A percentile compares a stretch with the other conserved stretches of the same genome.
These are phyloP conservation scores for Eulemur rubriventer DNA, from an alignment of 2,797 vertebrate species.

Conservation along the genomic window DNA sequence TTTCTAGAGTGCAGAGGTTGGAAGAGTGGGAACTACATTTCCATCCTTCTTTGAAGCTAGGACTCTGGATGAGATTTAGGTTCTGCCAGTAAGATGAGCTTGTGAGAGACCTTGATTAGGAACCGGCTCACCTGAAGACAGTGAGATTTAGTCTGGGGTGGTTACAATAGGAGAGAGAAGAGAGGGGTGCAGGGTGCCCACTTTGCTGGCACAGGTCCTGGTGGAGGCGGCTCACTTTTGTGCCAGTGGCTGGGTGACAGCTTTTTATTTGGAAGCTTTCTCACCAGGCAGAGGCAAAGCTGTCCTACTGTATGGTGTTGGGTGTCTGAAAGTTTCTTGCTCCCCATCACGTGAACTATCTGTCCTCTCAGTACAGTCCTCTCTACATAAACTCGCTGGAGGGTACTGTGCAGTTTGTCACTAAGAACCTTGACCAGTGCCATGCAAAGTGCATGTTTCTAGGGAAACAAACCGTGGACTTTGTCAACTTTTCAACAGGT, in stretches of 20 bases:
- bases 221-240: neutral
- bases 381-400: neutral
- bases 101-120: neutral
- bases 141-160: neutral
- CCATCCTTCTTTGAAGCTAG: neutral
- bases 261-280: neutral
- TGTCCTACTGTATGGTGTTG: neutral
- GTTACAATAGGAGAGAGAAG: neutral
- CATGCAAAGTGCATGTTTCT: constrained; percentile 15
- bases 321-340: neutral
- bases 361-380: neutral
- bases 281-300: neutral
- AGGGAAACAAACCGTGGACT: constrained; percentile 1
- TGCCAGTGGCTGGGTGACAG: neutral
- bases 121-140: neutral
- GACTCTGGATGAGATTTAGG: neutral
- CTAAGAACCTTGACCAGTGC: neutral
- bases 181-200: neutral
- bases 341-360: neutral
- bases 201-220: neutral
- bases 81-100: neutral
- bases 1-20: neutral
- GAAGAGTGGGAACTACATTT: neutral
- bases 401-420: neutral
- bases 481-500: constrained; percentile 13